phyloP scores from a whole-genome alignment of 2,888 invertebrate genomes.

The Polylopha cassiicola region DNA sequence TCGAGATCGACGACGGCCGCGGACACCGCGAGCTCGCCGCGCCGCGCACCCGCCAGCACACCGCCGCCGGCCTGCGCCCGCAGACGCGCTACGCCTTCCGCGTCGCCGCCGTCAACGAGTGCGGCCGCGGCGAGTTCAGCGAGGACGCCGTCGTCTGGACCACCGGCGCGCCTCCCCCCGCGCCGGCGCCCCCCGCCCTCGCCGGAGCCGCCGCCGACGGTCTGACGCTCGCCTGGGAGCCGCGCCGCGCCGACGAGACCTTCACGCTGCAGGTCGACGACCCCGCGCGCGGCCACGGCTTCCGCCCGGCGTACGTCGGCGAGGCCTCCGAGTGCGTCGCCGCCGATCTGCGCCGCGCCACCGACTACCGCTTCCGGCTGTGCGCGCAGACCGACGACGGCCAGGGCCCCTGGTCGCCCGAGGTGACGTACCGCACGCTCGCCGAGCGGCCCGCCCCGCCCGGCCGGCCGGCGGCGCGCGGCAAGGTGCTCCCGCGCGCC shows the following conservation, averaged over 20 bases:
- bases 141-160: constrained; percentile 83
- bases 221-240: constrained; percentile 85
- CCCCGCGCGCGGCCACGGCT: constrained; percentile 84
- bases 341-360: constrained; percentile 82
- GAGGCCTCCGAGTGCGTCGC: constrained; percentile 82
- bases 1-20: constrained; percentile 87
- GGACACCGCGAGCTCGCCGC: constrained; percentile 85
- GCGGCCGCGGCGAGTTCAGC: constrained; percentile 85
- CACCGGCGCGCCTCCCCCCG: constrained; percentile 86
- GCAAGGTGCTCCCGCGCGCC: constrained; percentile 87
- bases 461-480: constrained; percentile 86
- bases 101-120: constrained; percentile 88
- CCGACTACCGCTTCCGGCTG: constrained; percentile 89
- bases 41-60: constrained; percentile 85
- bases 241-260: constrained; percentile 85
- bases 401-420: constrained; percentile 87
- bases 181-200: constrained; percentile 86
- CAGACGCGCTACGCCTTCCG: constrained; percentile 90
- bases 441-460: constrained; percentile 89
- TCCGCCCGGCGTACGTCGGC: constrained; percentile 87
- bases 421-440: constrained; percentile 85
- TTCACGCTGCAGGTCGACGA: constrained; percentile 90
- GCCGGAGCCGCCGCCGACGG: constrained; percentile 79
- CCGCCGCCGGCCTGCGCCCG: constrained; percentile 84
- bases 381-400: constrained; percentile 91